A percentile compares a stretch with the other conserved stretches of the same genome.
Evolutionary conservation across 2,888 invertebrate genomes (phyloP).

Genomic region (Mesodorylaimus sp.): DNA sequence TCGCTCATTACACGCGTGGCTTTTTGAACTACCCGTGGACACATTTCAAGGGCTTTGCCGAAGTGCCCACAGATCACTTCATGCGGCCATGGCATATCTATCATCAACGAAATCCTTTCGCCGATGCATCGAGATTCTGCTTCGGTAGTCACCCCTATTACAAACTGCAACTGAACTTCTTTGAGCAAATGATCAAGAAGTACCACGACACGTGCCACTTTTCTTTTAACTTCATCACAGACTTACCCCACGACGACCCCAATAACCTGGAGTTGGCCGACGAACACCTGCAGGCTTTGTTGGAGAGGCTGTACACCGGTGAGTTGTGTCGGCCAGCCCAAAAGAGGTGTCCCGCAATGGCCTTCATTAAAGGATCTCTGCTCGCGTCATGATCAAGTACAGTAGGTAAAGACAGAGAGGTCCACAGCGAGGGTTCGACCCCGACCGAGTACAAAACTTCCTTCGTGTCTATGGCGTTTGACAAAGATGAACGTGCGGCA

Average conservation of each 20-base stretch:
- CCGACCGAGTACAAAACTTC: too few species aligned
- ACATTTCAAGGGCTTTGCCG: constrained; percentile 25
- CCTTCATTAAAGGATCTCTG: too few species aligned
- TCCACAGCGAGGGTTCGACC: too few species aligned
- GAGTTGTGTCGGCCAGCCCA: too few species aligned
- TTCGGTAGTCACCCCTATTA: not conserved
- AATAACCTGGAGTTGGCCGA: constrained; percentile 26
- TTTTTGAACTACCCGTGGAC: constrained; percentile 19
- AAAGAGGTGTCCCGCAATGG: too few species aligned
- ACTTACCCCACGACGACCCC: constrained; percentile 29
- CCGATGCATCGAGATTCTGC: not conserved
- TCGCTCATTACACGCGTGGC: constrained; percentile 15
- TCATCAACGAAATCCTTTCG: constrained; percentile 12
- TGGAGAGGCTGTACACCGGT: constrained; percentile 18
- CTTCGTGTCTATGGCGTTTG: too few species aligned
- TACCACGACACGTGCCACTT: constrained; percentile 29
- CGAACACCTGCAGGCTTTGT: constrained; percentile 20
- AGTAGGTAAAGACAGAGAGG: too few species aligned
- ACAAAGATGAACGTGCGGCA: too few species aligned
- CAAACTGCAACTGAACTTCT: constrained; percentile 15
- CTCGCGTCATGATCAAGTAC: too few species aligned
- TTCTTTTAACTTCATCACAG: constrained; percentile 31
- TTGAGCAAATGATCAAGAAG: constrained; percentile 24
- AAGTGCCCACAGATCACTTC: constrained; percentile 31
- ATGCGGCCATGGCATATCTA: constrained; percentile 25